Percentiles rank a stretch among this genome's conserved stretches.
These are phyloP conservation scores for Conus canariensis DNA, from an alignment of 2,888 invertebrate species.

Conservation along the genomic window DNA sequence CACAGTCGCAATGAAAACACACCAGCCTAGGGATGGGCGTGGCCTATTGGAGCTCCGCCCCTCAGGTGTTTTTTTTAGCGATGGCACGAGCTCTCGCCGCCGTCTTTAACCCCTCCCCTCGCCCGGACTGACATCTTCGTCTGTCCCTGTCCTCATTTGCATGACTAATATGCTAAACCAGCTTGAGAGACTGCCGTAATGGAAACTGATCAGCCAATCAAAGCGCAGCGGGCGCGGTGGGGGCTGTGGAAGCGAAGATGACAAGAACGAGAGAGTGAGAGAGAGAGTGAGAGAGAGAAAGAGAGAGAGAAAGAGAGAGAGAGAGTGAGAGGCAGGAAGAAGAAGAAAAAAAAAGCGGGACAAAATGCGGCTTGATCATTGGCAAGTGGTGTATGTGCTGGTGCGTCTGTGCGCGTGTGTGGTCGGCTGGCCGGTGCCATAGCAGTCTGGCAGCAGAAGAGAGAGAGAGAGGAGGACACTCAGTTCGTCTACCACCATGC, in stretches of 20 bases:
- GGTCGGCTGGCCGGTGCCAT: too few relatives aligned
- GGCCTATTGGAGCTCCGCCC: constrained; percentile 23
- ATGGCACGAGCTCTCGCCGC: not conserved
- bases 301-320: not conserved
- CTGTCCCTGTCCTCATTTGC: constrained; percentile 4
- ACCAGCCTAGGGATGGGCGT: not conserved
- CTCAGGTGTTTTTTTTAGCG: not conserved
- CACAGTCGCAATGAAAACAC: not conserved
- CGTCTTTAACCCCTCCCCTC: not conserved
- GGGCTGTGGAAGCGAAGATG: constrained; percentile 4
- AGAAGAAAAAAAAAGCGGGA: not conserved
- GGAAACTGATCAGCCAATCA: constrained; percentile 39
- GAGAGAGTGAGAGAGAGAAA: not conserved
- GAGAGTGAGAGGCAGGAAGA: not conserved
- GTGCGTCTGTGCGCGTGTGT: not conserved
- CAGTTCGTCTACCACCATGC: not conserved
- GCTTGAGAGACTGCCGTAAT: constrained; percentile 24
- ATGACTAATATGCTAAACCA: constrained; percentile 29
- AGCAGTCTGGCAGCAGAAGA: not conserved
- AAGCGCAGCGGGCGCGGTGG: constrained; percentile 38
- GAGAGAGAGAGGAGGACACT: not conserved
- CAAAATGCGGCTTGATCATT: constrained; percentile 33
- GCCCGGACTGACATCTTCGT: not conserved
- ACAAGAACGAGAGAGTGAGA: constrained; percentile 2
- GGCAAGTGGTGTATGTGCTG: constrained; percentile 21